A percentile compares a stretch with the other conserved stretches of the same genome.
phyloP scores from a whole-genome alignment of 1,140 invertebrate species.

The Chelonus insularis region DNA sequence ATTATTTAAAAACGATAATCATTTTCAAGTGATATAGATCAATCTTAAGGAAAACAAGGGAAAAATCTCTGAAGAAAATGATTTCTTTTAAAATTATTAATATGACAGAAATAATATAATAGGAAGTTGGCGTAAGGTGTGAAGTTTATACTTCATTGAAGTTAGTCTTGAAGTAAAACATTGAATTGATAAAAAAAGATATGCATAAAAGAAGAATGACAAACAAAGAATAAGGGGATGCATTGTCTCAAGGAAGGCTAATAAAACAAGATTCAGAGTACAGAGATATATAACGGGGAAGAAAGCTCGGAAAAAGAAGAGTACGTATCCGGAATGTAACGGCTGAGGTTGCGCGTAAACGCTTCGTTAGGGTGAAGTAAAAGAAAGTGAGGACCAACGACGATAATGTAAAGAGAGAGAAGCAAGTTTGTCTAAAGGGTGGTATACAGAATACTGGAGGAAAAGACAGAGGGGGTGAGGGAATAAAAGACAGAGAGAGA shows the following conservation, averaged over 20 bases:
- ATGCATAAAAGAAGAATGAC: not conserved
- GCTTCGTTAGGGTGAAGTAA: conserved; percentile 15
- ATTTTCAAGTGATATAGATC: too few species aligned
- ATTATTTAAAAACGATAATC: too few species aligned
- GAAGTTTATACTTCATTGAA: too few species aligned
- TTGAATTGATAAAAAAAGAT: not conserved
- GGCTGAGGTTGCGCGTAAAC: conserved; percentile 25
- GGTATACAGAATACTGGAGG: conserved; percentile 1
- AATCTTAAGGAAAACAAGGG: too few species aligned
- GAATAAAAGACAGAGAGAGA: not conserved
- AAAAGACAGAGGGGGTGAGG: conserved; percentile 1
- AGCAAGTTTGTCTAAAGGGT: not conserved
- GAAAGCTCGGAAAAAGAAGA: conserved; percentile 18
- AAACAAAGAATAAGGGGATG: not conserved
- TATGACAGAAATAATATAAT: too few species aligned
- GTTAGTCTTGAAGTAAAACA: too few species aligned
- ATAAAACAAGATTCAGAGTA: conserved; percentile 12
- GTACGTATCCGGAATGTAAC: conserved; percentile 6
- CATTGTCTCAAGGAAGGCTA: conserved; percentile 24
- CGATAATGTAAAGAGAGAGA: not conserved
- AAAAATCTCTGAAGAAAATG: too few species aligned
- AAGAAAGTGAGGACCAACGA: not conserved
- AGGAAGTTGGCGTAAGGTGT: too few species aligned
- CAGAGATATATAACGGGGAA: not conserved
- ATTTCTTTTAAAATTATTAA: too few species aligned